phyloP scores from a whole-genome alignment of 2,797 vertebrate species.

The Poecilia gillii region DNA sequence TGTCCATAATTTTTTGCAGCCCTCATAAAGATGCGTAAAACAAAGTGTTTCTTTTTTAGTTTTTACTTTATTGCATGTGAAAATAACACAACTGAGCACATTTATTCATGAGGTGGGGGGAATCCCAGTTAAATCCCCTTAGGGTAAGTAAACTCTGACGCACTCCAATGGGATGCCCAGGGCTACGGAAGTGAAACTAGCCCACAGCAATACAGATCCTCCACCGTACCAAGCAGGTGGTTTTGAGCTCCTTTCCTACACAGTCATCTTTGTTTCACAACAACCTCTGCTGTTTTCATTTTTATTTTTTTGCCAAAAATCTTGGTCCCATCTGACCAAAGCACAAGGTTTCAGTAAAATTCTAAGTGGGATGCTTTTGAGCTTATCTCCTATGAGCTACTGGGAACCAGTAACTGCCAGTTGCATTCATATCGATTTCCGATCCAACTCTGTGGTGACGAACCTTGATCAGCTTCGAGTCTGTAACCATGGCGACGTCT shows the following conservation, averaged over 20 bases:
- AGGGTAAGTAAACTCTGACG: too few relatives aligned
- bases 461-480: background rate
- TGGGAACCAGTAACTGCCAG: background rate
- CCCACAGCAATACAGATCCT: background rate
- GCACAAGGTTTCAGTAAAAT: background rate
- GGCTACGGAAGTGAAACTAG: background rate
- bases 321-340: background rate
- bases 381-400: background rate
- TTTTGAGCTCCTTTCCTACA: background rate
- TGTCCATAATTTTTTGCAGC: background rate
- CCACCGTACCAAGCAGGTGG: background rate
- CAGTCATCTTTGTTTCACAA: background rate
- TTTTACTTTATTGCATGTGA: background rate
- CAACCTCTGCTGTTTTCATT: background rate
- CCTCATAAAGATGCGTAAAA: background rate
- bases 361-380: background rate
- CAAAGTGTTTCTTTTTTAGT: background rate
- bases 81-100: background rate
- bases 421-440: background rate
- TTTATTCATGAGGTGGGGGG: background rate
- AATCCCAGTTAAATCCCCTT: background rate
- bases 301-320: background rate
- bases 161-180: background rate
- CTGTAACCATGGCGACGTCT: constrained; percentile 12
- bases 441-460: background rate